phyloP scores from a whole-genome alignment of 2,113 vertebrate genomes.

The Amblyornis subalaris region DNA sequence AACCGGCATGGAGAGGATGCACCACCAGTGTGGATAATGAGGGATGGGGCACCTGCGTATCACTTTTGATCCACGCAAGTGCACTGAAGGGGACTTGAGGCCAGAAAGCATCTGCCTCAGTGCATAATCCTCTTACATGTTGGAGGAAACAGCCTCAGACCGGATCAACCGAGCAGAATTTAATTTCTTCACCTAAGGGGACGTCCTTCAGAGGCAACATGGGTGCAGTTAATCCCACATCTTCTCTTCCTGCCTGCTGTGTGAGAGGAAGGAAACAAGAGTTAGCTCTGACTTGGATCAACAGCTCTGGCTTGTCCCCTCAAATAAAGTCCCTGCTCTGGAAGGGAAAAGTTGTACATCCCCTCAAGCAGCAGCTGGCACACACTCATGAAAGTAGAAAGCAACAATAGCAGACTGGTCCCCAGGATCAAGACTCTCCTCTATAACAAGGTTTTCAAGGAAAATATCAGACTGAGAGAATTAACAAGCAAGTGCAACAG shows the following conservation, averaged over 20 bases:
- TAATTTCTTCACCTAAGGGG: not conserved
- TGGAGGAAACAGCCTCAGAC: not conserved
- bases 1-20: not conserved
- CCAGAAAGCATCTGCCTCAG: not conserved
- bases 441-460: not conserved
- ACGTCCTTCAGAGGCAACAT: not conserved
- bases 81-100: not conserved
- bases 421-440: not conserved
- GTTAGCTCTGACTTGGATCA: not conserved
- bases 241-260: not conserved
- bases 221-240: not conserved
- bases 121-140: not conserved
- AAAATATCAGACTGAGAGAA: not conserved
- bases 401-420: not conserved
- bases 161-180: not conserved
- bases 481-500: not conserved
- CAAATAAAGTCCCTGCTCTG: not conserved
- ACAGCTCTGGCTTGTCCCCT: not conserved
- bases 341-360: not conserved
- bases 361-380: not conserved
- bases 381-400: not conserved
- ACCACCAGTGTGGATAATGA: fast-evolving
- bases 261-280: not conserved
- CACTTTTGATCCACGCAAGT: not conserved
- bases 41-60: not conserved